A percentile compares a stretch with the other conserved stretches of the same genome.
Conservation (phyloP, 2,797 vertebrate genomes). For the Xerus rutilus region DNA sequence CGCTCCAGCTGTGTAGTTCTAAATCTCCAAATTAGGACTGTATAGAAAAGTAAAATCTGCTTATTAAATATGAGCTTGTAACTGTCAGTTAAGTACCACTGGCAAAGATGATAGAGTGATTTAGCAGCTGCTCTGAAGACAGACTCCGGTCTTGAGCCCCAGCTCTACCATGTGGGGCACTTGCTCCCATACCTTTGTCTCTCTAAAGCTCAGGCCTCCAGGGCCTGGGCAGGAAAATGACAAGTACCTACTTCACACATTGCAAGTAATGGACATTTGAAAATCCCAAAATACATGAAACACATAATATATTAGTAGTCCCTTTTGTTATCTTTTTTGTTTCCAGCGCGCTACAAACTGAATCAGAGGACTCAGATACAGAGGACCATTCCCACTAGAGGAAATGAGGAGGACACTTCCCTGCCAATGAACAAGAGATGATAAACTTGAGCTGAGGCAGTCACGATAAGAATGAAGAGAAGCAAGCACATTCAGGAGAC, state of each 20-base stretch:
- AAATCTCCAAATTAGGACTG: constrained; percentile 41
- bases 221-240: background rate
- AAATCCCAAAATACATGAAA: background rate
- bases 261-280: background rate
- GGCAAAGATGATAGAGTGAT: background rate
- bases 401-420: background rate
- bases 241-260: background rate
- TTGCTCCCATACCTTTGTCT: background rate
- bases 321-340: background rate
- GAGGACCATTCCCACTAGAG: background rate
- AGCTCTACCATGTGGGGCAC: background rate
- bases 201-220: background rate
- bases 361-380: background rate
- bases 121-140: background rate
- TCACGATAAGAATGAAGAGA: background rate
- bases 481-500: background rate
- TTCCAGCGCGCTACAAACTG: background rate
- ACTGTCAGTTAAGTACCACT: constrained; percentile 13
- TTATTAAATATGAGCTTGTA: constrained; percentile 56
- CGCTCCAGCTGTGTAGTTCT: background rate
- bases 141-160: background rate
- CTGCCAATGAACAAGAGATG: background rate
- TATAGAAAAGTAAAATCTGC: constrained; percentile 51
- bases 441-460: background rate
- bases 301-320: background rate